Evolutionary conservation across 2,888 invertebrate genomes (phyloP).

Genomic region (Reticulitermes lucifugus): DNA sequence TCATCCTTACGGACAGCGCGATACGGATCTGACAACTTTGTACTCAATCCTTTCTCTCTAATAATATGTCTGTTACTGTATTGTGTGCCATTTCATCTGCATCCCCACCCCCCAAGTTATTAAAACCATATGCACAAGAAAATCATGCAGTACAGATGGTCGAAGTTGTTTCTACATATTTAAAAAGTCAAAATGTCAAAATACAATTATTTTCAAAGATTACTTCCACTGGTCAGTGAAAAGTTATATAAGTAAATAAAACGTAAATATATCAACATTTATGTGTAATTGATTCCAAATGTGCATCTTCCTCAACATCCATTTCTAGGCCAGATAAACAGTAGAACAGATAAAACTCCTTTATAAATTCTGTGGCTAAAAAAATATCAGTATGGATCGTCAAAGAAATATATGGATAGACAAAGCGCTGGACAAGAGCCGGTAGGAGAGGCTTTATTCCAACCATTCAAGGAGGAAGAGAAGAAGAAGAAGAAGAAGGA

Average conservation of each 20-base stretch:
- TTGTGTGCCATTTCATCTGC: conserved; percentile 8
- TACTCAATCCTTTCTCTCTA: background rate
- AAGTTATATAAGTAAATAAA: background rate
- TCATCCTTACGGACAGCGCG: background rate
- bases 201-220: background rate
- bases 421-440: too few relatives aligned
- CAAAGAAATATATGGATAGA: too few relatives aligned
- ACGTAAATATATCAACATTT: background rate
- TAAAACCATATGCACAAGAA: background rate
- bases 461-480: too few relatives aligned
- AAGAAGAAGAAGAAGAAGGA: too few relatives aligned
- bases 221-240: background rate
- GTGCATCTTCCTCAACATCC: too few relatives aligned
- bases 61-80: background rate
- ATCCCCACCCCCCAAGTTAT: background rate
- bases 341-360: too few relatives aligned
- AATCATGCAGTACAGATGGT: background rate
- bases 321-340: too few relatives aligned
- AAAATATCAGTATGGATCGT: too few relatives aligned
- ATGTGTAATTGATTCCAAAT: background rate
- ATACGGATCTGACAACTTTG: background rate
- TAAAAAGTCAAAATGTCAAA: background rate
- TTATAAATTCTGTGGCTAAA: too few relatives aligned
- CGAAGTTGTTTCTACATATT: background rate
- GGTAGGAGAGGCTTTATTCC: too few relatives aligned